phyloP scores from a whole-genome alignment of 2,888 invertebrate species.

The Resseliella maxima region DNA sequence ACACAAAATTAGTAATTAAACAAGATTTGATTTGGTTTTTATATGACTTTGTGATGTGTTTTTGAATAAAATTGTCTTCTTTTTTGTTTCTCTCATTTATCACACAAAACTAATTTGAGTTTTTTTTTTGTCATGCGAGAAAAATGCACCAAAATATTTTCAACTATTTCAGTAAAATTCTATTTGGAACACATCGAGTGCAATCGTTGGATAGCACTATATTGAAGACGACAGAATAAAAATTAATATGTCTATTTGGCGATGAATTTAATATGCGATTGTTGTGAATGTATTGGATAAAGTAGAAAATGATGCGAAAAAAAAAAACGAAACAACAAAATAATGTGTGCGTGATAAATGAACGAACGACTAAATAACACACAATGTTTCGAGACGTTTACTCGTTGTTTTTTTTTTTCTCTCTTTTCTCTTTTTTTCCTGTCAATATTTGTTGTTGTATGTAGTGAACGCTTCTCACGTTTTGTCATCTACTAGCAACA shows the following conservation, averaged over 20 bases:
- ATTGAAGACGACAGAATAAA: slow-evolving; percentile 10
- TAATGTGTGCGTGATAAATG: slow-evolving; percentile 35
- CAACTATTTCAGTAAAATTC: too few relatives aligned
- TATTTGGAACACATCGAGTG: neutral
- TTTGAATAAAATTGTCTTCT: too few relatives aligned
- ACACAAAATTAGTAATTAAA: neutral
- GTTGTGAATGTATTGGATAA: neutral
- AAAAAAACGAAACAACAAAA: too few relatives aligned
- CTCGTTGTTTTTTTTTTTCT: neutral
- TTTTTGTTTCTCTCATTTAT: too few relatives aligned
- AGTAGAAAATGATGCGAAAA: slow-evolving; percentile 34
- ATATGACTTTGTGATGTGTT: too few relatives aligned
- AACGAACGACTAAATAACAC: slow-evolving; percentile 24
- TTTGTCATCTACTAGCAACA: neutral
- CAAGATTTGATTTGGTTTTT: neutral
- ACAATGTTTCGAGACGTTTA: slow-evolving; percentile 33
- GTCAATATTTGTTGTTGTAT: too few relatives aligned
- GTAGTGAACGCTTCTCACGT: too few relatives aligned
- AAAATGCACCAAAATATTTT: too few relatives aligned
- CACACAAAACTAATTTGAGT: too few relatives aligned
- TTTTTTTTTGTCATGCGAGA: too few relatives aligned
- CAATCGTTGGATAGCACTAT: neutral
- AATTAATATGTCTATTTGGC: neutral
- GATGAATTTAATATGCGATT: neutral
- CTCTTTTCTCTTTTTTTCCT: neutral